These are phyloP conservation scores for Archegozetes longisetosus DNA, from an alignment of 1,140 invertebrate species.

Conservation along the genomic window DNA sequence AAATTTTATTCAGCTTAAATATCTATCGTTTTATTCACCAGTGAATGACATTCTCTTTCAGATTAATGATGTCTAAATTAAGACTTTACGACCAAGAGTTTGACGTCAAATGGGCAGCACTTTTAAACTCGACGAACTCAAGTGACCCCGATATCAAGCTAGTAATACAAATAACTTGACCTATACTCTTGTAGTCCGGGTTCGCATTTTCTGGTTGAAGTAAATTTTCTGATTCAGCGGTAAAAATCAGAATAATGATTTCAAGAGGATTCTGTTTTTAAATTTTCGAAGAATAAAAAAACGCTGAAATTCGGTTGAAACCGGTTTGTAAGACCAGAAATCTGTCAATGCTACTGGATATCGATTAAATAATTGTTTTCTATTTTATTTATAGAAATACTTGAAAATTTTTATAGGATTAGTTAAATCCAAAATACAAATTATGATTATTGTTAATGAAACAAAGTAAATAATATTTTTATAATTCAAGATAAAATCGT, in stretches of 20 bases:
- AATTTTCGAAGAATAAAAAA: not conserved
- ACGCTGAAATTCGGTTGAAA: not conserved
- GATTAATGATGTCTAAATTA: slow-evolving; percentile 6
- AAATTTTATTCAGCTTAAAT: not conserved
- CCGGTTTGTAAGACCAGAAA: too few species aligned
- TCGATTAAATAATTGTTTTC: too few species aligned
- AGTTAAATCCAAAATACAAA: too few species aligned
- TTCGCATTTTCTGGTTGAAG: not conserved
- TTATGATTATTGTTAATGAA: too few species aligned
- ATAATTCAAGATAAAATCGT: too few species aligned
- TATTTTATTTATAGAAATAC: too few species aligned
- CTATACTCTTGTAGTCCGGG: not conserved
- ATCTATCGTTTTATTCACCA: not conserved
- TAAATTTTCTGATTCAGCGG: too few species aligned
- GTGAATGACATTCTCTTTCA: not conserved
- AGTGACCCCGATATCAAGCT: not conserved
- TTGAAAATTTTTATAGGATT: too few species aligned
- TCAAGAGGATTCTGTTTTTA: not conserved
- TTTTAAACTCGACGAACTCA: not conserved
- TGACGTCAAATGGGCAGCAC: not conserved
- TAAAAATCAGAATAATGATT: not conserved
- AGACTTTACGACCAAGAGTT: slow-evolving; percentile 1
- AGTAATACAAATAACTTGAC: not conserved
- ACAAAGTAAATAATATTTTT: too few species aligned
- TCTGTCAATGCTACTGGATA: too few species aligned